Evolutionary conservation across 1,140 invertebrate genomes (phyloP).

Genomic region (Caenorhabditis briggsae): DNA sequence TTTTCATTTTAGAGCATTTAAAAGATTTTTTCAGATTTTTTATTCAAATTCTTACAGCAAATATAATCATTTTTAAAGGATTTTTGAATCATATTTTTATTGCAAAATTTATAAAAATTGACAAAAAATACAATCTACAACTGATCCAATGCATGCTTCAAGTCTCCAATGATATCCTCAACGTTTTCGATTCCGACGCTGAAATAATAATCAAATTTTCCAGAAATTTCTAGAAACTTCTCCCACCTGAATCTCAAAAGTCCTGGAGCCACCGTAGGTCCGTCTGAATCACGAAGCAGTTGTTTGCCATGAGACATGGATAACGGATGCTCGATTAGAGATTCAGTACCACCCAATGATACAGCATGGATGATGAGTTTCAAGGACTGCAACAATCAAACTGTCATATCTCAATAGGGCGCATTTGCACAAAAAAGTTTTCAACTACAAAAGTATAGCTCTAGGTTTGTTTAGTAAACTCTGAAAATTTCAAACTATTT

Average conservation of each 20-base stretch:
- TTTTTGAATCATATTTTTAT: not conserved
- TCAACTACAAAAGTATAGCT: too few relatives aligned
- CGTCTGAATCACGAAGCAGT: slow-evolving; percentile 24
- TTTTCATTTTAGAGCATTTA: too few relatives aligned
- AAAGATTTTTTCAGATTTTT: too few relatives aligned
- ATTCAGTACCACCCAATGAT: slow-evolving; percentile 51
- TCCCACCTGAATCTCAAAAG: slow-evolving; percentile 46
- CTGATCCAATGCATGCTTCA: slow-evolving; percentile 42
- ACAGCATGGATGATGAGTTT: slow-evolving; percentile 58
- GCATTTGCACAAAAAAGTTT: too few relatives aligned
- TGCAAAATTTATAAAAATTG: not conserved
- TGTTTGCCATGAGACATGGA: slow-evolving; percentile 56
- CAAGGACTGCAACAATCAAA: slow-evolving; percentile 1
- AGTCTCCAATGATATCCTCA: slow-evolving; percentile 45
- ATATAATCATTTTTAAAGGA: too few relatives aligned
- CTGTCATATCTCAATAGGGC: too few relatives aligned
- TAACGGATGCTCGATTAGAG: slow-evolving; percentile 61
- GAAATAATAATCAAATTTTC: too few relatives aligned
- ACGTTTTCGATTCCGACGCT: slow-evolving; percentile 57
- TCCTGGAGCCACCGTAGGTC: slow-evolving; percentile 35
- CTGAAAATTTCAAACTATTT: too few relatives aligned
- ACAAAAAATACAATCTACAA: not conserved
- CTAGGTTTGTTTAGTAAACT: too few relatives aligned
- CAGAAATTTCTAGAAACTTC: not conserved
- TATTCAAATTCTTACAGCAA: too few relatives aligned